phyloP scores from a whole-genome alignment of 1,140 invertebrate genomes.

The Drosophila subobscura region DNA sequence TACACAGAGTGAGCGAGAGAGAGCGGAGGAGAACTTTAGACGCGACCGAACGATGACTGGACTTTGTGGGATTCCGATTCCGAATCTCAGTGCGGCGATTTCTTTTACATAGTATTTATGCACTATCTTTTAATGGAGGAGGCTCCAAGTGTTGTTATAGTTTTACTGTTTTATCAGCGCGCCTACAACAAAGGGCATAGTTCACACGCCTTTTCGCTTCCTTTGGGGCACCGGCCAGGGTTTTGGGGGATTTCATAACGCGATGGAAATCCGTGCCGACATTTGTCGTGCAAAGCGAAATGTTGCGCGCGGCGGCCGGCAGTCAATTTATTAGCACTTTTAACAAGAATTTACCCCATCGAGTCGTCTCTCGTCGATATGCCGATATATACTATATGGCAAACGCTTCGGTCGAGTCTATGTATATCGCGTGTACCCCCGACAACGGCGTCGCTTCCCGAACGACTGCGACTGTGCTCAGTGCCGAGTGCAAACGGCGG shows the following conservation, averaged over 20 bases:
- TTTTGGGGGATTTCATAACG: too few species aligned
- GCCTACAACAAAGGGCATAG: not conserved
- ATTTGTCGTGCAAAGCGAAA: slow-evolving; percentile 41
- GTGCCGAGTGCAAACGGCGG: slow-evolving; percentile 10
- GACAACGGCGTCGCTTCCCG: slow-evolving; percentile 35
- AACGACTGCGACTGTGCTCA: slow-evolving; percentile 35
- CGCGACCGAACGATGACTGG: slow-evolving; percentile 47
- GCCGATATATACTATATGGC: slow-evolving; percentile 27
- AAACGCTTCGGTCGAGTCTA: not conserved
- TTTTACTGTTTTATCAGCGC: too few species aligned
- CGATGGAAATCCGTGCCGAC: too few species aligned
- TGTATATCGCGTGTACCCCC: slow-evolving; percentile 1
- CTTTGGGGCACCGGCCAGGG: too few species aligned
- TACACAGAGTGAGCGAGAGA: too few species aligned
- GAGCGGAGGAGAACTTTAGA: slow-evolving; percentile 49
- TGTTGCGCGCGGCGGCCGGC: slow-evolving; percentile 58
- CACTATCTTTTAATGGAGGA: too few species aligned
- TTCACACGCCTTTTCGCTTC: slow-evolving; percentile 14
- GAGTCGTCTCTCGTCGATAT: slow-evolving; percentile 43
- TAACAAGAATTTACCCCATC: slow-evolving; percentile 68
- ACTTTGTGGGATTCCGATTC: not conserved
- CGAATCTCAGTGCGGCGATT: not conserved
- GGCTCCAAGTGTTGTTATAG: too few species aligned
- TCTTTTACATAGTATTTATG: too few species aligned
- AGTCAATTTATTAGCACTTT: slow-evolving; percentile 79